phyloP scores from a whole-genome alignment of 2,888 invertebrate species.

The Stegophylla sp. region DNA sequence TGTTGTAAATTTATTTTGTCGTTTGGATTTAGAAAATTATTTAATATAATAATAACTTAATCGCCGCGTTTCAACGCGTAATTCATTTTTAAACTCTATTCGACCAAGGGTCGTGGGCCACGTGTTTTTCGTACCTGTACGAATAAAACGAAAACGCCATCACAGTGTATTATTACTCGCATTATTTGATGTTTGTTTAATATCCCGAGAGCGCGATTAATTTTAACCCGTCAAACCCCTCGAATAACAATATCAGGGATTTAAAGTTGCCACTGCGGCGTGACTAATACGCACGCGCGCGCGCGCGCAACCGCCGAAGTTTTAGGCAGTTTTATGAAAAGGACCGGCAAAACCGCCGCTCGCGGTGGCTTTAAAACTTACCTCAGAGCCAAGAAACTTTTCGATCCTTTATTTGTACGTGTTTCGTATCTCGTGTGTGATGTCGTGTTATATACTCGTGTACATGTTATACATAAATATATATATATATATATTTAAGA shows the following conservation, averaged over 20 bases:
- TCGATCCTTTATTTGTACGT: constrained; percentile 35
- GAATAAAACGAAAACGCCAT: neutral
- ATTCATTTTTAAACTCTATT: no score
- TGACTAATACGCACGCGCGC: constrained; percentile 12
- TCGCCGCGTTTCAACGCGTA: no score
- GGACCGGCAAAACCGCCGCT: neutral
- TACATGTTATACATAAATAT: neutral
- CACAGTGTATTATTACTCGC: neutral
- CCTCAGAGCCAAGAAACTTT: constrained; percentile 27
- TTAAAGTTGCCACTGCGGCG: constrained; percentile 34
- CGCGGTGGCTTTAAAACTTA: constrained; percentile 23
- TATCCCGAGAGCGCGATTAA: constrained; percentile 26
- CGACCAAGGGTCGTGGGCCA: no score
- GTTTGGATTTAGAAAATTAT: no score
- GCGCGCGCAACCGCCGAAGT: constrained; percentile 9
- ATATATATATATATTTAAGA: neutral
- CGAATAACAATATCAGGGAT: constrained; percentile 40
- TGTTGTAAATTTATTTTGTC: no score
- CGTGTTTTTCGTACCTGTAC: no score
- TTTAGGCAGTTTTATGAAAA: constrained; percentile 38
- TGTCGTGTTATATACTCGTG: neutral
- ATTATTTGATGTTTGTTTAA: constrained; percentile 26
- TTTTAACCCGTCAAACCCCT: constrained; percentile 42
- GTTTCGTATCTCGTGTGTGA: neutral
- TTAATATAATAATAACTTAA: no score